Conservation (phyloP, 1,140 invertebrate species). For the Lethocerus indicus region DNA sequence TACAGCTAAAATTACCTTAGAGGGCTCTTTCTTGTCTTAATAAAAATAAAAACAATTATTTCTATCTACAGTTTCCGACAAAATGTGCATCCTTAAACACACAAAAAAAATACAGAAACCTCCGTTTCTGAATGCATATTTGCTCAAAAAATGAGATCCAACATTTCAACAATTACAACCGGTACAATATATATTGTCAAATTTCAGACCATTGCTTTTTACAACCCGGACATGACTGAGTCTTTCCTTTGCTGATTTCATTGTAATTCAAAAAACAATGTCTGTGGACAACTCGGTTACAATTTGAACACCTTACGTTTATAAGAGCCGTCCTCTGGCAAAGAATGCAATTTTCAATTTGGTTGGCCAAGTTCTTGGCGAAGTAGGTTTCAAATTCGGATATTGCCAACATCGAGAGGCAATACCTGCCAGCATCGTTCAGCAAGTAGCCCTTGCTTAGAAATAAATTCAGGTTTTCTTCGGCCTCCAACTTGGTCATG, state of each 20-base stretch:
- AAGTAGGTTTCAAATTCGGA: neutral
- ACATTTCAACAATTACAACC: too few relatives aligned
- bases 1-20: too few relatives aligned
- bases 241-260: conserved; percentile 1
- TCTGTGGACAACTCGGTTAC: conserved; percentile 1
- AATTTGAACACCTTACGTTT: conserved; percentile 1
- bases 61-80: too few relatives aligned
- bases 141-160: too few relatives aligned
- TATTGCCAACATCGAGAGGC: neutral
- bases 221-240: neutral
- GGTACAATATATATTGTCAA: too few relatives aligned
- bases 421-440: neutral
- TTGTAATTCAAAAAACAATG: conserved; percentile 2
- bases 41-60: too few relatives aligned
- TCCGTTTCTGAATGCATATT: too few relatives aligned
- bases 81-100: too few relatives aligned
- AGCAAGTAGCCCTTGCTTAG: neutral
- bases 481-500: neutral
- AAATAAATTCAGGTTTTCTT: neutral
- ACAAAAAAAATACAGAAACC: too few relatives aligned
- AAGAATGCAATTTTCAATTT: conserved; percentile 4
- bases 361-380: conserved; percentile 1
- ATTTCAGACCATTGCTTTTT: conserved; percentile 4
- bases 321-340: conserved; percentile 1
- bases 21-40: too few relatives aligned